Base-by-base conservation (phyloP, 1,140 invertebrate genomes). In the Drosophila albomicans region DNA sequence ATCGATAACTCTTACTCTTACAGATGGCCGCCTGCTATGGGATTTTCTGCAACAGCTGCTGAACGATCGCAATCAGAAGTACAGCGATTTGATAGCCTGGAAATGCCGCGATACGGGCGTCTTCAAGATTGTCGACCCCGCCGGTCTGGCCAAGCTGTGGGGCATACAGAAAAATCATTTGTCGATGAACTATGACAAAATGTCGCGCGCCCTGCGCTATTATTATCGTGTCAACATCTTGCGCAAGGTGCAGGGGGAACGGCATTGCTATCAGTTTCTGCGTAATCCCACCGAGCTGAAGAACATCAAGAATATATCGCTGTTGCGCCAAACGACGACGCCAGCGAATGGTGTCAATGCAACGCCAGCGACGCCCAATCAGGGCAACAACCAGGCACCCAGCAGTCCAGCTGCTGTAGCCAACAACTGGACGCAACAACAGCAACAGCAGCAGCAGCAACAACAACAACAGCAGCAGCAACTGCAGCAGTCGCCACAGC, bases 161-260 rank as follows among this genome's bases (percentile, higher is more conserved):
- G 99, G 99, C 25, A 99, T 99, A 80, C 97, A 99, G 90, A 99
- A 99, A 93, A 99, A 99, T 92, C 99, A 99, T 93, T 95, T 99
- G 52, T 99, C 99, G 30, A 99, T 99, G 99, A 99, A 99, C 93
- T 99, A 99, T 93, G 99, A 99, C 93, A 99, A 99, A 93, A 99
- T 99, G 97, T 99, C 98, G 52, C 94, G 99, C 80, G 99, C 99
- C 56, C 94, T 99, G 8, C 95, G 99, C 75, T 99, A 99, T 93
- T 99, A 99, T 92, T 99, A 99, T 93, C 96, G 99, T 90, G 99
- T 99, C 49, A 98, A 99, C 92, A 99, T 99, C 78, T 94, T 99
- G 77, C 95, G 97, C 68, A 99, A 99, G 94, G 98, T 99, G 15
- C 98, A 99, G 93, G 99, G 99, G 66, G 98, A 99, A 93, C 94